Percentiles rank a stretch among this genome's conserved stretches.
phyloP scores from a whole-genome alignment of 2,888 invertebrate species.

The Parasteatoda lunata region DNA sequence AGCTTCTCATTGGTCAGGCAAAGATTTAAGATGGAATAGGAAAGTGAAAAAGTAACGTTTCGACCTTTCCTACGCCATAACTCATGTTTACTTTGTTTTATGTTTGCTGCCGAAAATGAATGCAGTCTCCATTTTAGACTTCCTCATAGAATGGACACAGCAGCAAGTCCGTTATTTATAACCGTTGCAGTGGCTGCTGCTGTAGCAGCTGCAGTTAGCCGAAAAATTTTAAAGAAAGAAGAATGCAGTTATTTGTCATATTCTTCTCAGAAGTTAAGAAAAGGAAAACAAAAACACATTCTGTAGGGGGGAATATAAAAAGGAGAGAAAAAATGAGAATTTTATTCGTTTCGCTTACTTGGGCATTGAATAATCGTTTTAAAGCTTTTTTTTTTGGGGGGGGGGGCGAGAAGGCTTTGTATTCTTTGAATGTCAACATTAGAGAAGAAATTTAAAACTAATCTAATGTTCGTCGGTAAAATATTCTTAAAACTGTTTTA shows the following conservation, averaged over 20 bases:
- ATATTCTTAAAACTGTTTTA: no score
- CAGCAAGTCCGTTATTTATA: slow-evolving; percentile 42
- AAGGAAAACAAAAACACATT: neutral
- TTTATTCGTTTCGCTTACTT: slow-evolving; percentile 2
- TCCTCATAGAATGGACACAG: neutral
- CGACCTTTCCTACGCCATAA: slow-evolving; percentile 35
- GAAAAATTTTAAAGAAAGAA: slow-evolving; percentile 48
- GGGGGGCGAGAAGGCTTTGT: no score
- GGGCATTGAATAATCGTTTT: neutral
- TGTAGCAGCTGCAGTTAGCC: slow-evolving; percentile 47
- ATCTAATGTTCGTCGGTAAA: no score
- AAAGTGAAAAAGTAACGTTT: slow-evolving; percentile 47
- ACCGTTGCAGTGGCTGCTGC: slow-evolving; percentile 19
- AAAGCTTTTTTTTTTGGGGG: neutral
- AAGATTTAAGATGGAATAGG: slow-evolving; percentile 39
- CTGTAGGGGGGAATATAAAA: neutral
- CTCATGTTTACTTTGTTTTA: slow-evolving; percentile 27
- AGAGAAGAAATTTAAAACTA: no score
- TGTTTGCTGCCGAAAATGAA: neutral
- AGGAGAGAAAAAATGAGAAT: neutral
- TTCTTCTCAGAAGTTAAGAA: neutral
- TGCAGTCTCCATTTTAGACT: neutral
- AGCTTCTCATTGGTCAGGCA: slow-evolving; percentile 37
- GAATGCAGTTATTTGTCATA: slow-evolving; percentile 45
- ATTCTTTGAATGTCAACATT: no score